phyloP scores from a whole-genome alignment of 2,888 invertebrate species.

The Cerastoderma edule region DNA sequence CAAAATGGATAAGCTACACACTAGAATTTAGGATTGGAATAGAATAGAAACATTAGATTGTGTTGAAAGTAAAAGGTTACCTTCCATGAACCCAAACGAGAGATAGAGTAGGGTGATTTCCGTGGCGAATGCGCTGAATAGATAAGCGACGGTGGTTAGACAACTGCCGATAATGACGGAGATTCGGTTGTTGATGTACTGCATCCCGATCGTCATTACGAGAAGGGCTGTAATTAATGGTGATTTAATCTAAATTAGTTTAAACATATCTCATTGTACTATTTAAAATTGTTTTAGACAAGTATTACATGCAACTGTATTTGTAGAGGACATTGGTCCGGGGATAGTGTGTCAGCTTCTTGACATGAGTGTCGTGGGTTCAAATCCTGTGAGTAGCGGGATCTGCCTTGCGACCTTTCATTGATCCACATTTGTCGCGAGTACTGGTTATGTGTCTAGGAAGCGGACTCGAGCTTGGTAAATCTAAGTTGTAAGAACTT shows the following conservation, averaged over 20 bases:
- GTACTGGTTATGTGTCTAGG: no score
- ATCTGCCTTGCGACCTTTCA: no score
- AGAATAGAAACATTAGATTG: no score
- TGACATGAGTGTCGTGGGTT: background rate
- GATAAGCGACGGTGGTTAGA: constrained; percentile 22
- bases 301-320: background rate
- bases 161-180: constrained; percentile 44
- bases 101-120: constrained; percentile 44
- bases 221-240: constrained; percentile 36
- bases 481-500: no score
- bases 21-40: no score
- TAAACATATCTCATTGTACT: background rate
- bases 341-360: background rate
- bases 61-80: no score
- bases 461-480: no score
- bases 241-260: background rate
- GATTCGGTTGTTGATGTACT: constrained; percentile 41
- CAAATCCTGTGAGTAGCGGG: no score
- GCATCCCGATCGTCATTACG: constrained; percentile 54
- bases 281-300: background rate
- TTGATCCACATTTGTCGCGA: no score
- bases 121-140: constrained; percentile 42
- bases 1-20: no score
- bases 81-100: constrained; percentile 53
- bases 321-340: background rate